These are phyloP conservation scores for Pipa parva DNA, from an alignment of 2,113 vertebrate genomes.

Conservation along the genomic window DNA sequence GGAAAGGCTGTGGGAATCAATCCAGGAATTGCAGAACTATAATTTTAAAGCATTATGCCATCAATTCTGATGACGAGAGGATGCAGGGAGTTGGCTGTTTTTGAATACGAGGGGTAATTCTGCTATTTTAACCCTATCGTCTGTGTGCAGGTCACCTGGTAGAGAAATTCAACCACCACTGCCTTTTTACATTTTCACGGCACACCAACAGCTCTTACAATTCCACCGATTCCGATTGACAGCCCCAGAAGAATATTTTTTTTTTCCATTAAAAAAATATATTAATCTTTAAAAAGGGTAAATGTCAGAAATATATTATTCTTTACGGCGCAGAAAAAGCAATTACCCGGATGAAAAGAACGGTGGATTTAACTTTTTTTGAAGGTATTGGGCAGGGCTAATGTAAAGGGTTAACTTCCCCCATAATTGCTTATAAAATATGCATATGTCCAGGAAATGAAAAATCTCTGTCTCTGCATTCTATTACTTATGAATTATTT, in stretches of 20 bases:
- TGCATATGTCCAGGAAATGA: background rate
- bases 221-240: constrained; percentile 15
- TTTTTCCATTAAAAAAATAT: background rate
- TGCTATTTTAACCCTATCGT: background rate
- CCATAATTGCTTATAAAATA: background rate
- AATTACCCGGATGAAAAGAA: no score
- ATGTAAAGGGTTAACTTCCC: background rate
- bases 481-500: background rate
- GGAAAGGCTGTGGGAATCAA: no score
- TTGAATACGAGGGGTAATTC: no score
- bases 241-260: background rate
- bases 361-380: no score
- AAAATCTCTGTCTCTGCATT: background rate
- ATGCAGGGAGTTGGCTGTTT: no score
- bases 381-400: background rate
- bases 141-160: constrained; percentile 3
- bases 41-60: no score
- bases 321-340: no score
- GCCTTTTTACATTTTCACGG: constrained; percentile 19
- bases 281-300: background rate
- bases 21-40: no score
- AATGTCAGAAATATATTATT: background rate
- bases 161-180: background rate
- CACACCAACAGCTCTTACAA: constrained; percentile 27
- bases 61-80: no score